These are phyloP conservation scores for Pteruthius melanotis DNA, from an alignment of 2,113 vertebrate species.

Conservation along the genomic window DNA sequence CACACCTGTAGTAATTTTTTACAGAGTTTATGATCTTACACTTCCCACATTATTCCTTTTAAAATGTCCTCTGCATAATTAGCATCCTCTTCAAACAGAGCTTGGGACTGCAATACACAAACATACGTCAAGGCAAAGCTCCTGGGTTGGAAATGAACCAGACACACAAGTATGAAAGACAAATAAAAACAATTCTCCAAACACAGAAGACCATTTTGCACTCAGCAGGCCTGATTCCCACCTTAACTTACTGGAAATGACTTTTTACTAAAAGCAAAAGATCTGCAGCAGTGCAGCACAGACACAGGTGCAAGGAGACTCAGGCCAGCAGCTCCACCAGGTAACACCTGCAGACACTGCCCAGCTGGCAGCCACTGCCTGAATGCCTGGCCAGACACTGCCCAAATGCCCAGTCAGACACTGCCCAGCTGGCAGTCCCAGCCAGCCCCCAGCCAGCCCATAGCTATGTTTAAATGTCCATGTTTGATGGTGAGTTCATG, in stretches of 20 bases:
- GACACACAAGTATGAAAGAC: neutral
- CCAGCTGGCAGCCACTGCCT: neutral
- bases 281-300: neutral
- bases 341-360: neutral
- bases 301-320: fast-evolving
- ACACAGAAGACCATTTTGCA: neutral
- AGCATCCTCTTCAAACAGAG: neutral
- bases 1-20: neutral
- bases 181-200: neutral
- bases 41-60: neutral
- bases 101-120: neutral
- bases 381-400: neutral
- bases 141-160: neutral
- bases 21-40: neutral
- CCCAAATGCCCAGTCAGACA: fast-evolving
- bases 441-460: fast-evolving
- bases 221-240: neutral
- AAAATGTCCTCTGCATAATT: neutral
- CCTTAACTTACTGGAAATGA: neutral
- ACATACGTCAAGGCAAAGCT: neutral
- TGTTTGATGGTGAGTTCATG: fast-evolving
- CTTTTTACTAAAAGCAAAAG: neutral
- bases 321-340: neutral
- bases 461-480: fast-evolving
- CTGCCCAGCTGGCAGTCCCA: neutral